Conservation (phyloP, 2,113 vertebrate species). For the Pandion haliaetus region DNA sequence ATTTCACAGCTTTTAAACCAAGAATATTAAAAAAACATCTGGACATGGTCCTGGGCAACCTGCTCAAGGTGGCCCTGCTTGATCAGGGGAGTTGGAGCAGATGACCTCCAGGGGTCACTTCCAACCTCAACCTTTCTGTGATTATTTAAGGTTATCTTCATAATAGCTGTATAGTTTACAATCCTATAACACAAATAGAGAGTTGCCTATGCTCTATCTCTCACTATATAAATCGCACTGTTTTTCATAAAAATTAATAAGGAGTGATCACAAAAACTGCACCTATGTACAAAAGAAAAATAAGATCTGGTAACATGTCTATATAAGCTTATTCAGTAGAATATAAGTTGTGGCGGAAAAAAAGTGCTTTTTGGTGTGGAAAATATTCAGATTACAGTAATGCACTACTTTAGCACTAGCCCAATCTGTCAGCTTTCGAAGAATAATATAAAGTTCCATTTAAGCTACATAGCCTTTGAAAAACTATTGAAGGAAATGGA, state of each 20-base stretch:
- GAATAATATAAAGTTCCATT: neutral
- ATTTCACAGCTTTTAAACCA: neutral
- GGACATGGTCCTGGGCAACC: neutral
- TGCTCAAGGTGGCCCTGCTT: neutral
- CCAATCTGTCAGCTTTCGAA: neutral
- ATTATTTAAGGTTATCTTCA: neutral
- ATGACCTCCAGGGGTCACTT: neutral
- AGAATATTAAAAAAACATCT: neutral
- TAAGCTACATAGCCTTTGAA: neutral
- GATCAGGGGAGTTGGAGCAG: neutral
- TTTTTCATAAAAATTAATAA: neutral
- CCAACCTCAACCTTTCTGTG: neutral
- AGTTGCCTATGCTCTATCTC: neutral
- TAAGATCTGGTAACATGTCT: neutral
- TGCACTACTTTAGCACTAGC: neutral
- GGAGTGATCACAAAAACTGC: neutral
- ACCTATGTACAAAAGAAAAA: neutral
- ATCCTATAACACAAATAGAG: neutral
- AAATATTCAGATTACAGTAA: neutral
- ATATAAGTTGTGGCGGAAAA: neutral
- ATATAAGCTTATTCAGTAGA: neutral
- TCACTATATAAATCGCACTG: neutral
- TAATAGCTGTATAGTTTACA: neutral
- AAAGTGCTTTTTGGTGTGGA: neutral
- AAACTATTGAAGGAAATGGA: neutral